These are phyloP conservation scores for Pelochelys cantorii DNA, from an alignment of 2,797 vertebrate species.

Conservation along the genomic window DNA sequence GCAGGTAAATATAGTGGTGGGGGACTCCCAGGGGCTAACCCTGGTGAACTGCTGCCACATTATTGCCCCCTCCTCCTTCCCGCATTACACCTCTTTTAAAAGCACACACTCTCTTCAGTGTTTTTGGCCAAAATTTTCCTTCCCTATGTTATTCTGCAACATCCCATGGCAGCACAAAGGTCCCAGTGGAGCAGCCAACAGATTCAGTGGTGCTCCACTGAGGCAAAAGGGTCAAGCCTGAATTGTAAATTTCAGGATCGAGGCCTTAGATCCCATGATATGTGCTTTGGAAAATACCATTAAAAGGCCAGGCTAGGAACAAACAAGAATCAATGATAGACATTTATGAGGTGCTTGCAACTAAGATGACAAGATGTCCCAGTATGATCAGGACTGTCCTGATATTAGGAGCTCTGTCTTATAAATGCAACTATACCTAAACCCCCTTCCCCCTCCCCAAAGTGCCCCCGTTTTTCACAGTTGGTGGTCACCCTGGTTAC, in stretches of 20 bases:
- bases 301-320: background rate
- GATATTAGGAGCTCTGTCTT: too few relatives aligned
- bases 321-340: background rate
- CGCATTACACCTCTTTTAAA: background rate
- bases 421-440: too few relatives aligned
- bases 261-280: background rate
- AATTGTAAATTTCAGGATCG: fast-evolving
- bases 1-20: too few relatives aligned
- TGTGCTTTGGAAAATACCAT: background rate
- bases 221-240: background rate
- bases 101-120: background rate
- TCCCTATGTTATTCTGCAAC: background rate
- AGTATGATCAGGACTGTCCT: too few relatives aligned
- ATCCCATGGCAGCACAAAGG: background rate
- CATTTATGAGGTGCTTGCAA: background rate
- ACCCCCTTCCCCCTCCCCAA: too few relatives aligned
- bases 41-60: too few relatives aligned
- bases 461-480: too few relatives aligned
- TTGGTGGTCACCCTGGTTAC: background rate
- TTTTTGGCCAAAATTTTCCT: background rate
- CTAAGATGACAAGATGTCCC: background rate
- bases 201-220: background rate
- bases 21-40: too few relatives aligned
- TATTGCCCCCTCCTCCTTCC: too few relatives aligned
- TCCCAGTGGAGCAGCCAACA: background rate